Evolutionary conservation across 92 coral and sea anemone species (phyloP), one percentile per base, ranked within the genome.

Genomic region (Phymanthus crucifer): DNA sequence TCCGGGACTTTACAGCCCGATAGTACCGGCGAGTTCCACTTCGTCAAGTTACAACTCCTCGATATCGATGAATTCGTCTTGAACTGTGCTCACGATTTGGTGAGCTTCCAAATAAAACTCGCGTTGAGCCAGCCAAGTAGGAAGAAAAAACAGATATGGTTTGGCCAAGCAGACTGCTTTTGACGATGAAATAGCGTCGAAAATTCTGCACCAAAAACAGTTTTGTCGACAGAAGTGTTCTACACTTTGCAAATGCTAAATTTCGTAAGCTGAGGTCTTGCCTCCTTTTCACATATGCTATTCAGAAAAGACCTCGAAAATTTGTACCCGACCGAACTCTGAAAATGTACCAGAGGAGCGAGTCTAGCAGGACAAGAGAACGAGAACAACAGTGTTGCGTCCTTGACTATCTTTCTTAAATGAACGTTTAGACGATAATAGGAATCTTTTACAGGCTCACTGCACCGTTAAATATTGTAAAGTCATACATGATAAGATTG

Each of bases 1-100:
- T 56, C 98, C 98, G 6, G 96, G 99, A 24, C 86, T 95, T 16
- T 95, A 93, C 78, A 97, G 98, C 3, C 98, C 99, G 11, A 92
- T 95, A 46, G 88, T 95, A 13, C 95, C 99, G 54, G 78, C 93
- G 29, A 86, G 93, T 61, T 74, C 90, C 3, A 73, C 93, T 0
- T 72, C 91, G 67, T 82, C 87, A 43, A 82, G 85, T 66, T 89
- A 85, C 72, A 57, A 76, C 48, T 77, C 93, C 10, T 66, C 85
- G 17, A 79, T 89, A 43, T 83, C 93, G 10, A 32, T 89, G 29
- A 79, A 82, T 36, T 89, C 90, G 36, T 81, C 85, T 32, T 76
- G 80, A 76, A 48, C 65, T 26, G 16, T 13, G 77, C 56, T 69
- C 36, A 74, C n/a, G 38, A 50, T 17, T 54, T 43, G 48, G 19